These are phyloP conservation scores for Phyto melanocephala DNA, from an alignment of 2,888 invertebrate species.

Conservation along the genomic window DNA sequence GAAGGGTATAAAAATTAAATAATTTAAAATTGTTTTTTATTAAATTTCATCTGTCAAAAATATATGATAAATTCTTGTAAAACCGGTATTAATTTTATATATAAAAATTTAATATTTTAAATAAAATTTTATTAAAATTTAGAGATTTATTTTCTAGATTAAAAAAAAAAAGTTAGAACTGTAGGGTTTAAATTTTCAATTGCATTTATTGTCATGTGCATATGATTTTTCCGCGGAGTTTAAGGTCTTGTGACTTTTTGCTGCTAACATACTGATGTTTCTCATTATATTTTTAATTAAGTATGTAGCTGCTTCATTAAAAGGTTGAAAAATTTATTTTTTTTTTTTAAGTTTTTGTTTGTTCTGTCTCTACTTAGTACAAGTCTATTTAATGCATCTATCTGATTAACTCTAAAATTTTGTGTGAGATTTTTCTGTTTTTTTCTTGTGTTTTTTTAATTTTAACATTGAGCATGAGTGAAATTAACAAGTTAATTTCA, in stretches of 20 bases:
- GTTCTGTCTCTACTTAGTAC: not conserved
- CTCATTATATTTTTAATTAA: not conserved
- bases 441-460: not conserved
- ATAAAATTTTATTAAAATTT: too few relatives aligned
- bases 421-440: not conserved
- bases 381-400: not conserved
- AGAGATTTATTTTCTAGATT: too few relatives aligned
- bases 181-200: too few relatives aligned
- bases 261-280: conserved; percentile 17
- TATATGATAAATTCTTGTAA: too few relatives aligned
- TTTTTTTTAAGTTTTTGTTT: not conserved
- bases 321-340: not conserved
- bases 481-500: conserved; percentile 1
- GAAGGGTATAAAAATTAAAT: too few relatives aligned
- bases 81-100: too few relatives aligned
- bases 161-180: too few relatives aligned
- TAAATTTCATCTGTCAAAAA: too few relatives aligned
- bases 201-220: not conserved
- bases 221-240: conserved; percentile 43
- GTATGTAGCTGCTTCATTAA: conserved; percentile 37
- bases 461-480: conserved; percentile 9
- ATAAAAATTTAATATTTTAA: too few relatives aligned
- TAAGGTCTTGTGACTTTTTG: conserved; percentile 63
- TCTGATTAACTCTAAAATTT: too few relatives aligned
- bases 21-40: too few relatives aligned